Conservation (phyloP, 2,888 invertebrate species). For the Nemurella pictetii region DNA sequence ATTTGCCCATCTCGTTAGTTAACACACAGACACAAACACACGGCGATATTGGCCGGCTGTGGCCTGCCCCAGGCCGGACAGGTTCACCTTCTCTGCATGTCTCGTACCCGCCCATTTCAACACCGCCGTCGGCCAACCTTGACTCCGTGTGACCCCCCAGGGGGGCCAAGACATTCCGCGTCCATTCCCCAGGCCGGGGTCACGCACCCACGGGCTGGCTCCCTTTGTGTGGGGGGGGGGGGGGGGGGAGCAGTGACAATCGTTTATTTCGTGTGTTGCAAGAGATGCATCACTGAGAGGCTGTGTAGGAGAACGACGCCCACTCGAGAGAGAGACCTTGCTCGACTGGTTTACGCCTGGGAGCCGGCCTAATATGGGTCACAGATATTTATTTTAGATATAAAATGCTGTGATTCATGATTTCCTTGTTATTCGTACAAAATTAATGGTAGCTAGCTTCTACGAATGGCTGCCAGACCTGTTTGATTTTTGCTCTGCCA, state of each 20-base stretch:
- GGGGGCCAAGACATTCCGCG: conserved; percentile 6
- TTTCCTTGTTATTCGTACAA: not conserved
- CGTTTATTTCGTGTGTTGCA: not conserved
- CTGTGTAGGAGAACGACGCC: not conserved
- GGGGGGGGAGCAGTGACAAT: not conserved
- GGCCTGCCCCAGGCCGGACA: not conserved
- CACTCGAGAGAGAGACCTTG: not conserved
- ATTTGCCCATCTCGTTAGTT: conserved; percentile 13
- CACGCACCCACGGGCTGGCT: not conserved
- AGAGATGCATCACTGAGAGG: not conserved
- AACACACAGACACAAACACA: not conserved
- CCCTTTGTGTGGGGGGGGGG: no score
- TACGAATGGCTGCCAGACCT: not conserved
- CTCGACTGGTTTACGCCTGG: not conserved
- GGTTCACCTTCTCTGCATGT: not conserved
- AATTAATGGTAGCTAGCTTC: not conserved
- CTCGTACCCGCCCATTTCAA: conserved; percentile 7
- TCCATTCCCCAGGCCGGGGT: not conserved
- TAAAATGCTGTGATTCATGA: not conserved
- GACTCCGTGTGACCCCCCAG: not conserved
- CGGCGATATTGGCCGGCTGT: not conserved
- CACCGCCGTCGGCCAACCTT: conserved; percentile 5
- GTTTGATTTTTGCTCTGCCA: not conserved
- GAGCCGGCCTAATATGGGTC: not conserved
- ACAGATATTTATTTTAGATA: not conserved